Base-by-base conservation (phyloP, 2,888 invertebrate genomes). In the Drosophila anceps region DNA sequence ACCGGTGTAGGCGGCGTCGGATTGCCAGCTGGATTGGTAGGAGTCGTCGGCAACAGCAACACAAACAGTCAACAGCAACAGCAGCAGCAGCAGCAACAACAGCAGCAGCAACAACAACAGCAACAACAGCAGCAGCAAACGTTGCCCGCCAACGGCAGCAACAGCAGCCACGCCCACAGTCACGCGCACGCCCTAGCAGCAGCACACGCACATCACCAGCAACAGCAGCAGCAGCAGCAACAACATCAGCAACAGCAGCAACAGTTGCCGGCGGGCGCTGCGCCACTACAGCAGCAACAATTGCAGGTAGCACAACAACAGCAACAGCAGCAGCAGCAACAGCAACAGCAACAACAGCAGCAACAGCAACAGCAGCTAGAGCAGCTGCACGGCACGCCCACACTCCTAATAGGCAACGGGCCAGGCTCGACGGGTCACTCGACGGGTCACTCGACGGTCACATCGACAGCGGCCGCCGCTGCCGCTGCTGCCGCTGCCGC, bases 1-100 rank as follows among this genome's bases (percentile, higher is more conserved):
- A 93, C 94, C 93, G 92, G 94, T 94, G 93, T 93, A 93, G 94
- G 77, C 60, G 84, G 76, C 54, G 79, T 50, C 50, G 50, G 50
- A 50, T 50, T 50, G 50, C 50, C 89, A 88, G 88, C 83, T 69
- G 84, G 89, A 79, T 85, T 90, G 83, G 91, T 90, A 82, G 92
- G 84, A 91, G 84, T 78, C 84, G 82, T 79, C 87, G 84, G 74
- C 82, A 84, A 82, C 70, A 79, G 94, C 94, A 94, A 13, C 60
- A 55, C 9, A 8, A 55, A 24, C 71, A 46, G 35, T 20, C 92
- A 89, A 92, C 93, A 93, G 90, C 93, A 94, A 93, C 94, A 94
- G 94, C 94, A 94, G 0, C 79, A 70, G 1, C 73, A 80, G 7
- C 88, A 82, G 46, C 89, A 81, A 33, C 82, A 74, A 29, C 86